Percentiles rank a stretch among this genome's conserved stretches.
Evolutionary conservation across 1,140 invertebrate genomes (phyloP).

Genomic region (Manduca sexta): DNA sequence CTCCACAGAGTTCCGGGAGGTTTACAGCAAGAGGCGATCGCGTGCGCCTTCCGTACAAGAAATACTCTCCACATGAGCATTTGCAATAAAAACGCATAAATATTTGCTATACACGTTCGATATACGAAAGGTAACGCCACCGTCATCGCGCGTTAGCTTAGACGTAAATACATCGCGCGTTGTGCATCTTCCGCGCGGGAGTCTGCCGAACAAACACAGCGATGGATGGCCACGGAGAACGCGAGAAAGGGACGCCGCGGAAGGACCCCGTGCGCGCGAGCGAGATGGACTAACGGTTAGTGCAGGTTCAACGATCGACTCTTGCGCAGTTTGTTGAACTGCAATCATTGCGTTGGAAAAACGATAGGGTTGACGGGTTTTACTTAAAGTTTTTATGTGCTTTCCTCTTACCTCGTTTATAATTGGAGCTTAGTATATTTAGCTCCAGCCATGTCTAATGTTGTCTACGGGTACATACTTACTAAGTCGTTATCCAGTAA

Average conservation of each 20-base stretch:
- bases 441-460: no score
- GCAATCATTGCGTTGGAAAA: conserved; percentile 67
- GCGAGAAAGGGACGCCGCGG: conserved; percentile 35
- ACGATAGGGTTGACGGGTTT: conserved; percentile 40
- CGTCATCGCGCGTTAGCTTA: not conserved
- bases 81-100: conserved; percentile 14
- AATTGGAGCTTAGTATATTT: no score
- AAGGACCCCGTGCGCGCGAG: conserved; percentile 25
- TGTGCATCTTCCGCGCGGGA: not conserved
- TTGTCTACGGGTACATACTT: no score
- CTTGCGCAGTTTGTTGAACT: conserved; percentile 69
- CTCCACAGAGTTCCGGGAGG: no score
- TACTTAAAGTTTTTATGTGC: not conserved
- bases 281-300: conserved; percentile 49
- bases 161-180: conserved; percentile 20
- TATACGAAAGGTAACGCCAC: no score
- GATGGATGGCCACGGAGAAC: conserved; percentile 38
- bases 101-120: no score
- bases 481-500: no score
- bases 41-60: not conserved
- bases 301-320: conserved; percentile 66
- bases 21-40: not conserved
- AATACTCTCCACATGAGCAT: conserved; percentile 5
- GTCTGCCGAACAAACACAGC: conserved; percentile 34
- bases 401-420: no score